phyloP scores from a whole-genome alignment of 2,113 vertebrate genomes.

The Pedetes capensis region DNA sequence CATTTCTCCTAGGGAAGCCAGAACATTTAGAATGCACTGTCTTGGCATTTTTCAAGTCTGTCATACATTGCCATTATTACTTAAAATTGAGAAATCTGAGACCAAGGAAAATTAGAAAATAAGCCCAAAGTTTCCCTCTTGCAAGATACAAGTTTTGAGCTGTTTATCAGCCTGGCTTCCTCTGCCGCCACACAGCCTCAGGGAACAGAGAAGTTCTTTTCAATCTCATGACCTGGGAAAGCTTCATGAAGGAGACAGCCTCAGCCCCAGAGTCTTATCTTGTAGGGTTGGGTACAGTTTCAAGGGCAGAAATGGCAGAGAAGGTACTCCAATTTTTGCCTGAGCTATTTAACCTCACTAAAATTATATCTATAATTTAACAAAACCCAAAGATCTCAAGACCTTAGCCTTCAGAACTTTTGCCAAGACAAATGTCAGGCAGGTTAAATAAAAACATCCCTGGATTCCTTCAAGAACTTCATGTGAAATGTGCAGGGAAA shows the following conservation, averaged over 20 bases:
- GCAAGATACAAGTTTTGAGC: too few relatives aligned
- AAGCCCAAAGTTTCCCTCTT: neutral
- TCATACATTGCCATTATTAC: neutral
- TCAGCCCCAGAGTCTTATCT: neutral
- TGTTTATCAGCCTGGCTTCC: neutral
- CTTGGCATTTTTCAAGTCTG: neutral
- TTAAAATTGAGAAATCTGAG: neutral
- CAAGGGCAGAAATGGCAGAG: neutral
- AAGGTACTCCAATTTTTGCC: constrained; percentile 7
- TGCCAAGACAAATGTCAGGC: constrained; percentile 71
- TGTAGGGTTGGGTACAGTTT: neutral
- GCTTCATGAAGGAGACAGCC: neutral
- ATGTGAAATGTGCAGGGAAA: constrained; percentile 4
- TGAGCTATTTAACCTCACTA: constrained; percentile 33
- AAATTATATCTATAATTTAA: constrained; percentile 58
- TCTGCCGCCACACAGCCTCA: neutral
- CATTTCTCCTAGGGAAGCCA: neutral
- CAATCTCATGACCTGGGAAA: neutral
- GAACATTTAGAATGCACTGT: neutral
- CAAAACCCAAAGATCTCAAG: constrained; percentile 60
- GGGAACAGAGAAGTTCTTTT: neutral
- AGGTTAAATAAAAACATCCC: constrained; percentile 62
- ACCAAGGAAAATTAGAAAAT: neutral
- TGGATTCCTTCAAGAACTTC: constrained; percentile 65
- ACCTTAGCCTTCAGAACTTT: constrained; percentile 59